Base-by-base conservation (phyloP, 1,140 invertebrate species). In the Aphidius ervi region DNA sequence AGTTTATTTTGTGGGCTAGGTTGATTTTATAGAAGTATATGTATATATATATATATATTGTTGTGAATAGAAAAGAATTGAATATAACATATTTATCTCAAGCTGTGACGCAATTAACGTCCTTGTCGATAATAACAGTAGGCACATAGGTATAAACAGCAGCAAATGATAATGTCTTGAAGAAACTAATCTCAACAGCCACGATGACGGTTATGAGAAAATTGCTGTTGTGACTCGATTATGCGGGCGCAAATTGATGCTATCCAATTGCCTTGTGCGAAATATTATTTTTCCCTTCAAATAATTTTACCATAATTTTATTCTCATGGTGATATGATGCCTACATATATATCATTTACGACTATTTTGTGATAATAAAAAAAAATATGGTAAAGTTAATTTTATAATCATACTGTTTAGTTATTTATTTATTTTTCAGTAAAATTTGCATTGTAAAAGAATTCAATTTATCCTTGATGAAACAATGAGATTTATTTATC, bases 221-320 rank as follows among this genome's bases (percentile, higher is more conserved):
- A 66, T 69, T 69, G 62, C 63, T 65, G 46, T 53, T 48, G 42
- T 46, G 56, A 46, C 45, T 50, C 10, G 46, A 63, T 63, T 63
- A 69, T 65, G 55, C 59, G 65, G 57, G 50, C 58, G 58, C 57
- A 60, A 48, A 50, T 57, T 63, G 56, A 56, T 50, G 47, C 47
- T 61, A 67, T 64, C 65, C 65, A 65, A 72, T 71, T 68, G 65
- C 67, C 65, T 71, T 67, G 68, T 63, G 65, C 65, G 58, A 65
- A 67, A 67, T 66, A 63, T 69, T 62, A 64, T 61, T 31, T 31
- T 31, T 31, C 23, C 4, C 23, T 31, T 31, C 4, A 31, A 31
- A 31, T 31, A 31, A 31, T 31, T 31, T 31, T 39, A 31, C 46
- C 43, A 56, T 42, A 56, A 1, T 31, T 31, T 31, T 31, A 31